Conservation (phyloP, 2,113 vertebrate genomes). For the Caretta caretta region DNA sequence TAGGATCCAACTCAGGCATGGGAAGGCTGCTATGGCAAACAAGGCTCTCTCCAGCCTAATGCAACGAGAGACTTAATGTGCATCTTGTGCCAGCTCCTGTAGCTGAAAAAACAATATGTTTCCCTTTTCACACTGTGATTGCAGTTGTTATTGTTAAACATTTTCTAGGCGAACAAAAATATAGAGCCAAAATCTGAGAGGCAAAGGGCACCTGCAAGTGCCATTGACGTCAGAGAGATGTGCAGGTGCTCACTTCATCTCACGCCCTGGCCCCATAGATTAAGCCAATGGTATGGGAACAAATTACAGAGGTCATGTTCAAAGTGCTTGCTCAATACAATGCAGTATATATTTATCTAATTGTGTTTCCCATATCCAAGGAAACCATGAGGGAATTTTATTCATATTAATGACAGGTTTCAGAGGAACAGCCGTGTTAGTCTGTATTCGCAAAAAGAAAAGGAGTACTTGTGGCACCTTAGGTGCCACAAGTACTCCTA, state of each 20-base stretch:
- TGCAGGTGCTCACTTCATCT: slow-evolving; percentile 40
- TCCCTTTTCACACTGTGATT: slow-evolving; percentile 64
- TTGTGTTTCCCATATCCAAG: rapidly evolving
- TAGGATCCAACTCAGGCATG: slow-evolving; percentile 12
- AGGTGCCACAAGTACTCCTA: too few relatives aligned
- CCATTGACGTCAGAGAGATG: neutral
- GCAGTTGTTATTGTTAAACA: slow-evolving; percentile 13
- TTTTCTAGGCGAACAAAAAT: neutral
- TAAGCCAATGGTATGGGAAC: neutral
- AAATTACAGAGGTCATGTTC: rapidly evolving
- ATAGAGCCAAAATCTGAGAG: neutral
- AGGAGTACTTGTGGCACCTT: too few relatives aligned
- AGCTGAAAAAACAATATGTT: slow-evolving; percentile 71
- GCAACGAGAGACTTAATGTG: neutral
- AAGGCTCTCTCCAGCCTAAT: neutral
- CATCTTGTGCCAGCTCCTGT: slow-evolving; percentile 55
- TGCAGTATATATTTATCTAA: neutral
- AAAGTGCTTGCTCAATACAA: rapidly evolving
- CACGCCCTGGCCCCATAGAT: neutral
- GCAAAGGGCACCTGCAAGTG: slow-evolving; percentile 35
- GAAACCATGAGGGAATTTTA: neutral
- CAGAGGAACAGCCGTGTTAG: too few relatives aligned
- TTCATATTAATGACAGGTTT: rapidly evolving
- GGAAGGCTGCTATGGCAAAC: neutral
- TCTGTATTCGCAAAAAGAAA: too few relatives aligned